Base-by-base conservation (phyloP, 2,797 vertebrate species). In the Vipera ursinii region DNA sequence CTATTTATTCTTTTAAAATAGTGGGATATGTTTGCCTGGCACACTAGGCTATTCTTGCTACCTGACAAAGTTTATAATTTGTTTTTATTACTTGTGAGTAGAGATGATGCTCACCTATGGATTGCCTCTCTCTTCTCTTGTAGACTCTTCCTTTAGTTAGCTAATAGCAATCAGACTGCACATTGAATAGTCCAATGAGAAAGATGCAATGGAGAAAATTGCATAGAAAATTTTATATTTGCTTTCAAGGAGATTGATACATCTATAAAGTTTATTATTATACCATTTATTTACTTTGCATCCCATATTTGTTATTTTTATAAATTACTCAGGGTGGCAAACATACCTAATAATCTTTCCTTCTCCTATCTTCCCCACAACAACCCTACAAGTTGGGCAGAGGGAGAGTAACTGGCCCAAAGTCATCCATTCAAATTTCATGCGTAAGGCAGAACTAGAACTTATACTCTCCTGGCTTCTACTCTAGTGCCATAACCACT, bases 181-280 rank as follows among this genome's bases (percentile, higher is more conserved):
- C 38, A 59, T 51, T 69, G 60, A 86, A 51, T 22, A 89, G 69
- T 85, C 87, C 89, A 55, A 87, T 90, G 85, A 92, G 53, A 90
- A 89, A 92, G 15, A 61, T 63, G 86, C 24, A 48, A 88, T 90
- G 53, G 63, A 90, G 44, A 90, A 90, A 88, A 69, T 78, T 56
- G 44, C 73, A 51, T 48, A 56, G 15, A 48, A 24, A 57, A 17
- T 92, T 87, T 85, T 85, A 38, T 28, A 53, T 53, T 90, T 87
- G 88, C 82, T 90, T 90, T 92, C 28, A 86, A 55, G 60, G 57
- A 92, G 61, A 90, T 87, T n/a, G 32, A 92, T 92, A 89, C n/a
- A 82, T 82, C 56, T 61, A 61, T 61, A 85, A 85, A 22, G 10
- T 56, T 78, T 51, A 24, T 28, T 78, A 24, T 51, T 93, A 28